phyloP scores from a whole-genome alignment of 1,140 invertebrate species.

The Drosophila kohkoa region DNA sequence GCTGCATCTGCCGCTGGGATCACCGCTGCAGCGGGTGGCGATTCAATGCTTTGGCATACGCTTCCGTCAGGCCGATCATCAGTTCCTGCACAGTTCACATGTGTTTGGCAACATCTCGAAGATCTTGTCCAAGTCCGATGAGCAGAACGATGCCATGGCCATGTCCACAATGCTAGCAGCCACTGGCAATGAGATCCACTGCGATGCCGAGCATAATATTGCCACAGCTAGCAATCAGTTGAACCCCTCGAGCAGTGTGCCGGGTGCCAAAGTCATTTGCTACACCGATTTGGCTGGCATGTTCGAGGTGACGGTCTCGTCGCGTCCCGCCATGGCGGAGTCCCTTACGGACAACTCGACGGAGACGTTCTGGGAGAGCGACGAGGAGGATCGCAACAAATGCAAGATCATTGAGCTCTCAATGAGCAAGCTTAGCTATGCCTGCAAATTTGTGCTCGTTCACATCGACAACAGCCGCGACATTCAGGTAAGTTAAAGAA shows the following conservation, averaged over 20 bases:
- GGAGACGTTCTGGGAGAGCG: slow-evolving; percentile 99
- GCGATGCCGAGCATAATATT: slow-evolving; percentile 70
- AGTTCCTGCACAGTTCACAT: slow-evolving; percentile 96
- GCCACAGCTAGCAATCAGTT: slow-evolving; percentile 40
- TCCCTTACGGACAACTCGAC: slow-evolving; percentile 97
- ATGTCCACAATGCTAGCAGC: slow-evolving; percentile 57
- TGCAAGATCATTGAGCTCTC: slow-evolving; percentile 91
- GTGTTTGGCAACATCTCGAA: slow-evolving; percentile 98
- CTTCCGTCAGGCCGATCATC: slow-evolving; percentile 95
- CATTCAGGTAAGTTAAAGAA: slow-evolving; percentile 89
- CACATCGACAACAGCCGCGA: slow-evolving; percentile 98
- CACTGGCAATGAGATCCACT: slow-evolving; percentile 30
- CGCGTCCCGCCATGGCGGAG: slow-evolving; percentile 95
- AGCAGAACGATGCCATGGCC: slow-evolving; percentile 87
- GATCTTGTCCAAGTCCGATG: slow-evolving; percentile 96
- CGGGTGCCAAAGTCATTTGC: slow-evolving; percentile 65
- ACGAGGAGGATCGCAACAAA: slow-evolving; percentile 97
- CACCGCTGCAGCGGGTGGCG: slow-evolving; percentile 95
- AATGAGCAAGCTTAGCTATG: slow-evolving; percentile 79
- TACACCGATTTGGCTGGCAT: slow-evolving; percentile 78
- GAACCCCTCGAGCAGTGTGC: background rate
- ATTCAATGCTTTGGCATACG: slow-evolving; percentile 96
- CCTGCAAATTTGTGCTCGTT: slow-evolving; percentile 88
- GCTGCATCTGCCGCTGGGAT: slow-evolving; percentile 94
- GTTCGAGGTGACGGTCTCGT: slow-evolving; percentile 91